Percentiles rank a stretch among this genome's conserved stretches.
Evolutionary conservation across 2,113 vertebrate species (phyloP).

Genomic region (Cisticola juncidis): DNA sequence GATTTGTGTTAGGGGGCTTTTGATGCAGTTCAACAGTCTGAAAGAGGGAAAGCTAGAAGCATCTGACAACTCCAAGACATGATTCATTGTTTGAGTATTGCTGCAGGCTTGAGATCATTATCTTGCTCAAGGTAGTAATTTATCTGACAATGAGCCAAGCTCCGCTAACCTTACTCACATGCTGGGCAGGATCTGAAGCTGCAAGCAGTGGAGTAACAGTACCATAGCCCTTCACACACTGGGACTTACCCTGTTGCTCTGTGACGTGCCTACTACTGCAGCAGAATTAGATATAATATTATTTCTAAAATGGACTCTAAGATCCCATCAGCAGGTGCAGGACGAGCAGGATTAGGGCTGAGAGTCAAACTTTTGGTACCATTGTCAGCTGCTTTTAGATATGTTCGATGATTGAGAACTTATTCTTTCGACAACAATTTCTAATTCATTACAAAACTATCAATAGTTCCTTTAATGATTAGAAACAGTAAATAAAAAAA

Average conservation of each 20-base stretch:
- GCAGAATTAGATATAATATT: not conserved
- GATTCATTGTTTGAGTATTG: slow-evolving; percentile 30
- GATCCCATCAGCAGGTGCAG: not conserved
- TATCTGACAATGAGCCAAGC: slow-evolving; percentile 33
- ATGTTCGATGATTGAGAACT: not conserved
- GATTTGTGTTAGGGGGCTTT: not conserved
- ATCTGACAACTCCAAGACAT: not conserved
- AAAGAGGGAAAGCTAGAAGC: not conserved
- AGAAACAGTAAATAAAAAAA: not conserved
- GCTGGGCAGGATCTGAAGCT: not conserved
- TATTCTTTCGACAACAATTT: not conserved
- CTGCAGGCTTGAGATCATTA: slow-evolving; percentile 14
- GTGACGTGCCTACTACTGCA: not conserved
- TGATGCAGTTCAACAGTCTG: not conserved
- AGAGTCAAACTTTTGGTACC: not conserved
- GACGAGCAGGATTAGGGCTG: not conserved
- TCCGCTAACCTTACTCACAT: not conserved
- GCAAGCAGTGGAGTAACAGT: not conserved
- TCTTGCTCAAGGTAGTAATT: slow-evolving; percentile 40
- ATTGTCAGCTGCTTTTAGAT: not conserved
- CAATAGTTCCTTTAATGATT: not conserved
- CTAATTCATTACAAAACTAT: not conserved
- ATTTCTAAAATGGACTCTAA: not conserved
- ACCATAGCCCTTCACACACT: not conserved
- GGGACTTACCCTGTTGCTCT: not conserved